Conservation (phyloP, 2,888 invertebrate genomes). For the Papilio elwesi region DNA sequence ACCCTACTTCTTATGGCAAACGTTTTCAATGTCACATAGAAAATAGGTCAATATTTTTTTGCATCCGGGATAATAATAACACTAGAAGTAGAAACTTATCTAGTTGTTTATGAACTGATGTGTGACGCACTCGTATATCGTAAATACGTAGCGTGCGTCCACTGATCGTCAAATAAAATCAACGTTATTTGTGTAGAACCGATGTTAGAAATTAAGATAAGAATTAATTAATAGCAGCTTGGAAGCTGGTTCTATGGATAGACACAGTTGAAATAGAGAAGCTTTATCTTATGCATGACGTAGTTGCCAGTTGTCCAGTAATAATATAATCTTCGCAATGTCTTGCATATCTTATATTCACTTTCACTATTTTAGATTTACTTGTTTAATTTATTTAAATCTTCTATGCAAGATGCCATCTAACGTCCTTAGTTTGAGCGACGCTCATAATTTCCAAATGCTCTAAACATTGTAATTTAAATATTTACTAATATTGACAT, state of each 20-base stretch:
- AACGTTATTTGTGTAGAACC: not conserved
- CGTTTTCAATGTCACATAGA: slow-evolving; percentile 11
- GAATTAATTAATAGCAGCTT: slow-evolving; percentile 4
- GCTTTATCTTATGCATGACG: slow-evolving; percentile 5
- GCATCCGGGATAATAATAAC: slow-evolving; percentile 3
- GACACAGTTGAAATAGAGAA: not conserved
- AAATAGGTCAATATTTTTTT: slow-evolving; percentile 21
- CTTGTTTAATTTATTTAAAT: slow-evolving; percentile 12
- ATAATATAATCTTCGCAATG: slow-evolving; percentile 10
- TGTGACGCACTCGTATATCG: slow-evolving; percentile 31
- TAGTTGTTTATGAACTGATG: slow-evolving; percentile 9
- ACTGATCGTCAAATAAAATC: slow-evolving; percentile 15
- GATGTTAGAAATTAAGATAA: slow-evolving; percentile 32
- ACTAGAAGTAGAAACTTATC: slow-evolving; percentile 21
- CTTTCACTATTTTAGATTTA: slow-evolving; percentile 14
- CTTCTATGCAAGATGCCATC: not conserved
- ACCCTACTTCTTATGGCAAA: not conserved
- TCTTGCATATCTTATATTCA: slow-evolving; percentile 3
- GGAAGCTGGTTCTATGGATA: slow-evolving; percentile 4
- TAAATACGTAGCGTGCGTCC: slow-evolving; percentile 26
- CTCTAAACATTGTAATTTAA: not conserved
- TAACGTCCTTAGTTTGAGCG: slow-evolving; percentile 1
- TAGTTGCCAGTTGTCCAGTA: not conserved
- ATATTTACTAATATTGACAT: not conserved
- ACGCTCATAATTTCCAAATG: slow-evolving; percentile 5